These are phyloP conservation scores for Oxyteleia sp. DNA, from an alignment of 2,888 invertebrate genomes.

Conservation along the genomic window DNA sequence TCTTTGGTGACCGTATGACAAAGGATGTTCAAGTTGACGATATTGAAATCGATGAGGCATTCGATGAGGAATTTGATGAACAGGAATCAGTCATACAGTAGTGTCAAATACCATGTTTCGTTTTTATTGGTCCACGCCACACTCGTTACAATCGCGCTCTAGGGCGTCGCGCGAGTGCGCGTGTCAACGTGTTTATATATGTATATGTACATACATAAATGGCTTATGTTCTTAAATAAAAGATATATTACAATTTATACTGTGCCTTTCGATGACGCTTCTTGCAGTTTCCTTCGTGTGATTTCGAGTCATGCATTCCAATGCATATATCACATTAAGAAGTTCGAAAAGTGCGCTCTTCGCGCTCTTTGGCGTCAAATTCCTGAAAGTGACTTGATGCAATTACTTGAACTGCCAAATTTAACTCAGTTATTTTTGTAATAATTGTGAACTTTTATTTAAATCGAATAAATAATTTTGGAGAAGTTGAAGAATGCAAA, in stretches of 20 bases:
- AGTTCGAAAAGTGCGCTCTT: slow-evolving; percentile 4
- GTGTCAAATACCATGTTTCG: slow-evolving; percentile 65
- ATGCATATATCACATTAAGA: slow-evolving; percentile 54
- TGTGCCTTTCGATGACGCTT: slow-evolving; percentile 52
- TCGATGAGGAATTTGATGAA: slow-evolving; percentile 28
- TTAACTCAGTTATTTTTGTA: no score
- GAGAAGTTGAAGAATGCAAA: slow-evolving; percentile 5
- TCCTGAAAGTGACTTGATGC: background rate
- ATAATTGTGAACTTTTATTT: no score
- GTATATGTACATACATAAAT: slow-evolving; percentile 73
- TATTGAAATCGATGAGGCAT: slow-evolving; percentile 63
- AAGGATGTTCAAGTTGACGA: no score
- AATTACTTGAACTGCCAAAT: no score
- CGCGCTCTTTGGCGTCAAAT: background rate
- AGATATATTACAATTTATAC: slow-evolving; percentile 81
- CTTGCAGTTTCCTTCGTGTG: slow-evolving; percentile 28
- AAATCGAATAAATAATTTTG: slow-evolving; percentile 5
- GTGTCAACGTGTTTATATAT: slow-evolving; percentile 43
- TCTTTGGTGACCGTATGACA: no score
- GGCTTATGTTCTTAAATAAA: slow-evolving; percentile 80
- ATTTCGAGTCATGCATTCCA: slow-evolving; percentile 28
- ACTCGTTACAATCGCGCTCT: slow-evolving; percentile 71
- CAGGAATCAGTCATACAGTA: slow-evolving; percentile 14
- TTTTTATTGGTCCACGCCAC: slow-evolving; percentile 78
- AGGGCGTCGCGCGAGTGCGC: slow-evolving; percentile 41